These are phyloP conservation scores for Charanyca ferruginea DNA, from an alignment of 2,888 invertebrate species.

Conservation along the genomic window DNA sequence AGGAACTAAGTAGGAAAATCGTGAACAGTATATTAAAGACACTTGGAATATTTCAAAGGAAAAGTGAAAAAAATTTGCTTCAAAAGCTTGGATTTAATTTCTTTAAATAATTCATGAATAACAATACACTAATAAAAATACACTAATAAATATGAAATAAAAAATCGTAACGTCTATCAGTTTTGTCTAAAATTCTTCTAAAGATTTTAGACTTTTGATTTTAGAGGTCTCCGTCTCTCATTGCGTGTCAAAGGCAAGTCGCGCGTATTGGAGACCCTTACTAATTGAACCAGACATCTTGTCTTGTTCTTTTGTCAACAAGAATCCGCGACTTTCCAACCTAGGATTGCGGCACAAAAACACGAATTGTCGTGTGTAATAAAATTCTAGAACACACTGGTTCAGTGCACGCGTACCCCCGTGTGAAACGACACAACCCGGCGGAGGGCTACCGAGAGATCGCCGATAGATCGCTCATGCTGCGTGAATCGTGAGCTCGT, in stretches of 20 bases:
- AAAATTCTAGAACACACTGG: constrained; percentile 69
- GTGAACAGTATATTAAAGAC: constrained; percentile 14
- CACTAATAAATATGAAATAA: no score
- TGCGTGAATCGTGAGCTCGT: constrained; percentile 88
- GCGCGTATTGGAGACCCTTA: no score
- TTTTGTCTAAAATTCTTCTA: background rate
- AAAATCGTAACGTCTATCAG: background rate
- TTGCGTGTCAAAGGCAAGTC: background rate
- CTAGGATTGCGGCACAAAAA: constrained; percentile 58
- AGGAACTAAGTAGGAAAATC: constrained; percentile 30
- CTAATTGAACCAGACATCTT: background rate
- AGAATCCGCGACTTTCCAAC: constrained; percentile 59
- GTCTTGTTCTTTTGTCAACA: constrained; percentile 28
- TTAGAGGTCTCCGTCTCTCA: no score
- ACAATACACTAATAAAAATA: no score
- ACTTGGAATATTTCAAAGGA: background rate
- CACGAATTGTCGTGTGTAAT: constrained; percentile 77
- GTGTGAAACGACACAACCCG: constrained; percentile 84
- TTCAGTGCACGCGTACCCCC: constrained; percentile 76
- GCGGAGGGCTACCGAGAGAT: constrained; percentile 86
- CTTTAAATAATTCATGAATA: background rate
- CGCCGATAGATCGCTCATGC: constrained; percentile 87
- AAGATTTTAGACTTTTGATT: no score
- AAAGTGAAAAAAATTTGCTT: background rate
- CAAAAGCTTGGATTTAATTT: background rate